Evolutionary conservation across 2,888 invertebrate species (phyloP).

Genomic region (Chloromyia formosa): DNA sequence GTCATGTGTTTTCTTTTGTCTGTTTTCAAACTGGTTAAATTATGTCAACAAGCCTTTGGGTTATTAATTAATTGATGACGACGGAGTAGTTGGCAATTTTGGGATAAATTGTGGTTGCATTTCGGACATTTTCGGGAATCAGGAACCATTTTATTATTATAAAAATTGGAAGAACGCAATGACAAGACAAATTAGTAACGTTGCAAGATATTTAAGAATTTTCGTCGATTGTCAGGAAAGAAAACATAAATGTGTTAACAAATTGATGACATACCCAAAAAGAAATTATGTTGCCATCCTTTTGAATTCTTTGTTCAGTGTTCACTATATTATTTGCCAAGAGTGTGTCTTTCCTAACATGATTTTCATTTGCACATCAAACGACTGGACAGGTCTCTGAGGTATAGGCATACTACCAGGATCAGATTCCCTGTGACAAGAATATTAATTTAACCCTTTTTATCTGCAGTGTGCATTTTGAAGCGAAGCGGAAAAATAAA

Average conservation of each 20-base stretch:
- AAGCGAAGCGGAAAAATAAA: too few species aligned
- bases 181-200: too few species aligned
- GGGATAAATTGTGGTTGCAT: too few species aligned
- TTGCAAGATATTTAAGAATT: too few species aligned
- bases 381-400: slow-evolving; percentile 40
- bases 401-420: slow-evolving; percentile 40
- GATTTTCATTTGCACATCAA: slow-evolving; percentile 49
- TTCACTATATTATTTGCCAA: too few species aligned
- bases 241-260: too few species aligned
- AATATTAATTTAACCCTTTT: slow-evolving; percentile 48
- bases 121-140: too few species aligned
- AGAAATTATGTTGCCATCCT: slow-evolving; percentile 5
- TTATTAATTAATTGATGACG: slow-evolving; percentile 60
- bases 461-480: too few species aligned
- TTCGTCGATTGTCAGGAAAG: too few species aligned
- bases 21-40: slow-evolving; percentile 49
- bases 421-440: slow-evolving; percentile 40
- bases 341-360: slow-evolving; percentile 10
- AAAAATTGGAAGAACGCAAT: too few species aligned
- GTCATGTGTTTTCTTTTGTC: slow-evolving; percentile 50
- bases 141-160: too few species aligned
- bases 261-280: too few species aligned
- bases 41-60: slow-evolving; percentile 54
- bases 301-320: neutral
- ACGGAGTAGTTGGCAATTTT: neutral